Evolutionary conservation across 2,113 vertebrate species (phyloP).

Genomic region (Panthera leo): DNA sequence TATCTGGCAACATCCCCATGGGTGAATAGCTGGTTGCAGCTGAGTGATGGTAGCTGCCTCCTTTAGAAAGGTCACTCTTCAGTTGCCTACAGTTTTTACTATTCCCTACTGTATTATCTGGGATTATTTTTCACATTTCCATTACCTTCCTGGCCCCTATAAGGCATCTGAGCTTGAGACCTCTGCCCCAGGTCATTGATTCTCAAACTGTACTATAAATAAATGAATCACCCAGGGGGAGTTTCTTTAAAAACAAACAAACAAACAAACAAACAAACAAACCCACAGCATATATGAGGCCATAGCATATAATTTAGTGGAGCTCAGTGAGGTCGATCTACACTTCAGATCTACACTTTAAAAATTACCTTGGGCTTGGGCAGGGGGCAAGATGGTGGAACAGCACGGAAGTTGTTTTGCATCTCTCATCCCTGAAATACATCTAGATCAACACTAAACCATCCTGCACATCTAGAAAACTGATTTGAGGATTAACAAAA

Average conservation of each 20-base stretch:
- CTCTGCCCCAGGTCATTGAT: conserved; percentile 16
- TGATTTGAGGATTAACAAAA: no score
- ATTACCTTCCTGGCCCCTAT: not conserved
- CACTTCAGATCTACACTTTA: not conserved
- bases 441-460: no score
- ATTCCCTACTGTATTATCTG: conserved; percentile 30
- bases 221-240: not conserved
- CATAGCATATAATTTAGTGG: not conserved
- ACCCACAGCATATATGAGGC: not conserved
- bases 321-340: not conserved
- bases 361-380: not conserved
- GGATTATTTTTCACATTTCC: conserved; percentile 48
- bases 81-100: not conserved
- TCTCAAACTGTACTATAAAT: conserved; percentile 13
- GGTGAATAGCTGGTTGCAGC: conserved; percentile 8
- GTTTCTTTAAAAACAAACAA: not conserved
- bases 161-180: not conserved
- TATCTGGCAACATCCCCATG: not conserved
- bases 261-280: not conserved
- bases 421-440: no score
- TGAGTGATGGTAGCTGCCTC: not conserved
- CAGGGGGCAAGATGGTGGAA: no score
- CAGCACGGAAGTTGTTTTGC: no score
- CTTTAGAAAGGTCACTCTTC: conserved; percentile 40
- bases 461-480: no score